phyloP scores from a whole-genome alignment of 2,888 invertebrate genomes.

The Phaedon cochleariae region DNA sequence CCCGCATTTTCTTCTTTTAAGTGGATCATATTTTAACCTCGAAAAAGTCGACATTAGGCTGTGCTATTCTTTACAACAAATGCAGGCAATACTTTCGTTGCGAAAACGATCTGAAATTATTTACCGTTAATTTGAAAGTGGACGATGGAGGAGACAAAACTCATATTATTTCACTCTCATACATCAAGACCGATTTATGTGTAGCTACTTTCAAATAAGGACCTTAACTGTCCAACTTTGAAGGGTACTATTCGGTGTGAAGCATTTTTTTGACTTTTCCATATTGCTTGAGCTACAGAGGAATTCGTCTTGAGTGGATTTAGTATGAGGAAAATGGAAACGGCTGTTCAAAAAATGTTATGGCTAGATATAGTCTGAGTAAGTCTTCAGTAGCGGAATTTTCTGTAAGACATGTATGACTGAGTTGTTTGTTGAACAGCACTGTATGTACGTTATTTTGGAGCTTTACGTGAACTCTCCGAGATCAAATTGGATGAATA shows the following conservation, averaged over 20 bases:
- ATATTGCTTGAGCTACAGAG: too few species aligned
- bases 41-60: constrained; percentile 5
- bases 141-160: background rate
- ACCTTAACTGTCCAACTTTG: too few species aligned
- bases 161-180: too few species aligned
- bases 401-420: background rate
- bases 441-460: background rate
- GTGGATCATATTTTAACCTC: background rate
- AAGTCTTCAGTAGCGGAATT: too few species aligned
- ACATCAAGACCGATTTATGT: too few species aligned
- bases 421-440: too few species aligned
- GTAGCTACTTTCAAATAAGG: too few species aligned
- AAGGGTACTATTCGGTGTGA: too few species aligned
- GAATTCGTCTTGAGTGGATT: too few species aligned
- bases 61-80: constrained; percentile 3
- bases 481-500: background rate
- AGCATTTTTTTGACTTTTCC: too few species aligned
- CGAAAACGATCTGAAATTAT: background rate
- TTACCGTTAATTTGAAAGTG: background rate
- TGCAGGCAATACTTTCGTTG: background rate
- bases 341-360: background rate
- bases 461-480: background rate
- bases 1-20: constrained; percentile 5
- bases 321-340: too few species aligned
- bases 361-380: background rate